A percentile compares a stretch with the other conserved stretches of the same genome.
phyloP scores from a whole-genome alignment of 2,888 invertebrate genomes.

The Diachrysia chrysitis region DNA sequence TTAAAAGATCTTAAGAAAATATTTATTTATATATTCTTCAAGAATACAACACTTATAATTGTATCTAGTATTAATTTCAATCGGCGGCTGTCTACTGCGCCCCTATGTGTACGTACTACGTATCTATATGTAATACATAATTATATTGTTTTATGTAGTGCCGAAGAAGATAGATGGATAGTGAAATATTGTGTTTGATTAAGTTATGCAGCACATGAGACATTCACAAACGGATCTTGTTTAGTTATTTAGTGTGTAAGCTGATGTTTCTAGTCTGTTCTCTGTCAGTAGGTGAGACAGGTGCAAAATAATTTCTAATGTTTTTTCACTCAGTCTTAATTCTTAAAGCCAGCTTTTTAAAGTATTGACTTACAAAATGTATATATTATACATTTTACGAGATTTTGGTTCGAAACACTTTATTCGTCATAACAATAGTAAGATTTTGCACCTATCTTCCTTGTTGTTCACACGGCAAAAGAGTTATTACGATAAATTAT shows the following conservation, averaged over 20 bases:
- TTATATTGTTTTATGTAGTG: neutral
- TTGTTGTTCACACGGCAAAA: neutral
- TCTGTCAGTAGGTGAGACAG: constrained; percentile 37
- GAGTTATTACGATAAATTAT: neutral
- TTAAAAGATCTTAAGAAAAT: too few relatives aligned
- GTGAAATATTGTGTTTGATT: neutral
- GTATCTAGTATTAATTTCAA: too few relatives aligned
- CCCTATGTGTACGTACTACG: too few relatives aligned
- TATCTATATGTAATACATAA: too few relatives aligned
- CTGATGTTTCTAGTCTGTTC: constrained; percentile 74
- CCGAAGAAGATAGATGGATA: neutral
- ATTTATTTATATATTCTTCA: too few relatives aligned
- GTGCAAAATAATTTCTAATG: constrained; percentile 7
- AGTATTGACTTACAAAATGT: too few relatives aligned
- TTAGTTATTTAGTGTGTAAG: constrained; percentile 73
- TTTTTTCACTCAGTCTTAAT: too few relatives aligned
- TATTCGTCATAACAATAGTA: neutral
- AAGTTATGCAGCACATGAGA: neutral
- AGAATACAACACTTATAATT: too few relatives aligned
- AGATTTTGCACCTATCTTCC: neutral
- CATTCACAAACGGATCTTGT: constrained; percentile 24
- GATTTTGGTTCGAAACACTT: neutral
- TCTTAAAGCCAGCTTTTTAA: too few relatives aligned
- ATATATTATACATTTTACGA: neutral
- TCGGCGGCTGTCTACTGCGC: neutral